Conservation (phyloP, 2,888 invertebrate species). For the Nowickia ferox region DNA sequence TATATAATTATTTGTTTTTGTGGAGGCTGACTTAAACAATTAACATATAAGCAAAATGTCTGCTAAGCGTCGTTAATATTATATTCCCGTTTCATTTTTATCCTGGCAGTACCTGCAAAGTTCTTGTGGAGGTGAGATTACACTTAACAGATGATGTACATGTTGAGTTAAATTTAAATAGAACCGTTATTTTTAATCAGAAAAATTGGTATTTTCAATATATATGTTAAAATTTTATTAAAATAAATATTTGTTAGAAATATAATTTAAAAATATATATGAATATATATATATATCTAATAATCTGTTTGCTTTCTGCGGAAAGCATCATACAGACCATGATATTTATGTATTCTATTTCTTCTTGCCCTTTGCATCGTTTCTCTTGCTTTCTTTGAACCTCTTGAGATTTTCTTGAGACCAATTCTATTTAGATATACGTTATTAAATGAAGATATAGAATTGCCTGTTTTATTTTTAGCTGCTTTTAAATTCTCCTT, state of each 20-base stretch:
- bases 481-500: constrained; percentile 1
- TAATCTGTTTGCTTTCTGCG: constrained; percentile 10
- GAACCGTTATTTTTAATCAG: too few relatives aligned
- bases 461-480: background rate
- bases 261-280: background rate
- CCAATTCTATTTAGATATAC: background rate
- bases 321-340: constrained; percentile 43
- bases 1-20: too few relatives aligned
- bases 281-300: background rate
- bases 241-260: constrained; percentile 28
- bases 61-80: background rate
- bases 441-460: background rate
- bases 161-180: too few relatives aligned
- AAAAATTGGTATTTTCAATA: background rate
- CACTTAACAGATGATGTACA: background rate
- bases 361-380: background rate
- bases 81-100: background rate
- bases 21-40: background rate
- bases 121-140: background rate
- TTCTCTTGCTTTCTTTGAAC: background rate
- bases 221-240: background rate
- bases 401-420: background rate
- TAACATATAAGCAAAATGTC: too few relatives aligned
- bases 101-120: background rate
- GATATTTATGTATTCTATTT: constrained; percentile 31